phyloP scores from a whole-genome alignment of 2,888 invertebrate species.

The Eupithecia exiguata region DNA sequence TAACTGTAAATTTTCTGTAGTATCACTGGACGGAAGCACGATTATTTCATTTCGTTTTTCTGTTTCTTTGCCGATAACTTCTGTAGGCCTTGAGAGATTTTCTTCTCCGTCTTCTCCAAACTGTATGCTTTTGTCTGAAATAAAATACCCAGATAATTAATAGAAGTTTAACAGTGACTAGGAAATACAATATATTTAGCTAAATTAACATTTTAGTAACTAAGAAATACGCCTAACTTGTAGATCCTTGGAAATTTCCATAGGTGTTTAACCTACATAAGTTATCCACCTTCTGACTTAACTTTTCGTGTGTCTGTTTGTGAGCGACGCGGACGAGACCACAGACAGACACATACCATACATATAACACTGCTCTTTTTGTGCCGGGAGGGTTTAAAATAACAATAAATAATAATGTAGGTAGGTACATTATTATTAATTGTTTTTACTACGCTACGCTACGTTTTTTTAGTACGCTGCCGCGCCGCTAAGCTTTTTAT shows the following conservation, averaged over 20 bases:
- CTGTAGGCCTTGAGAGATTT: conserved; percentile 35
- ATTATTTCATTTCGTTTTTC: conserved; percentile 55
- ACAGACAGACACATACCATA: too few species aligned
- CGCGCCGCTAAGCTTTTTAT: too few species aligned
- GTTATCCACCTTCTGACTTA: background rate
- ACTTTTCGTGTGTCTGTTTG: too few species aligned
- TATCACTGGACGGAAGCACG: conserved; percentile 75
- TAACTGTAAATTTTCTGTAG: conserved; percentile 66
- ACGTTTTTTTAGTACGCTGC: too few species aligned
- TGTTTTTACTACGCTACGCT: too few species aligned
- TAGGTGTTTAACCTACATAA: background rate
- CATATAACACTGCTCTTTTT: too few species aligned
- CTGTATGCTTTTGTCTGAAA: conserved; percentile 63
- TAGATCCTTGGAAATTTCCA: background rate
- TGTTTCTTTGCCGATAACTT: conserved; percentile 43
- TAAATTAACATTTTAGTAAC: background rate
- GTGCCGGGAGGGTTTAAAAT: too few species aligned
- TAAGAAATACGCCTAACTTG: background rate
- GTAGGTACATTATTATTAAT: too few species aligned
- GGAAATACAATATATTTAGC: background rate
- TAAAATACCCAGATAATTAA: conserved; percentile 13
- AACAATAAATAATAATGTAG: too few species aligned
- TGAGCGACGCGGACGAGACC: too few species aligned
- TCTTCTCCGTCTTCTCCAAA: conserved; percentile 51
- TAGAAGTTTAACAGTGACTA: background rate